Evolutionary conservation across 2,797 vertebrate genomes (phyloP).

Genomic region (Aulostomus chinensis): DNA sequence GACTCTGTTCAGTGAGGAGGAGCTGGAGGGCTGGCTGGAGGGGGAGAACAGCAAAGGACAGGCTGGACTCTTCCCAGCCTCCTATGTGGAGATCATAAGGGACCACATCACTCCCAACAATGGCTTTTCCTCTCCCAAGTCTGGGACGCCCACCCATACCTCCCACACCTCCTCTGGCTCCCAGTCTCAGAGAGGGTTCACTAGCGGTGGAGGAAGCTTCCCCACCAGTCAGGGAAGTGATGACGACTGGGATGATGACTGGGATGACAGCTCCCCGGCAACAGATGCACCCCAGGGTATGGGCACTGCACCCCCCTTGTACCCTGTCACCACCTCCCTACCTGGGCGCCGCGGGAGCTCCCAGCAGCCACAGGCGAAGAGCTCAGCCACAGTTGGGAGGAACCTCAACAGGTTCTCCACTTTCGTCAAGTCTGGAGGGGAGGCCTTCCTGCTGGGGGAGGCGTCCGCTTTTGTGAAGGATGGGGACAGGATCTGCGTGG

Average conservation of each 20-base stretch:
- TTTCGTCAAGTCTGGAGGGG: conserved; percentile 94
- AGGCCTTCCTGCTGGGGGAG: conserved; percentile 94
- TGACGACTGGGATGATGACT: conserved; percentile 90
- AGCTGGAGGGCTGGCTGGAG: conserved; percentile 95
- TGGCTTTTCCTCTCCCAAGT: conserved; percentile 58
- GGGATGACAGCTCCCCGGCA: conserved; percentile 85
- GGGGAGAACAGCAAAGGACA: conserved; percentile 92
- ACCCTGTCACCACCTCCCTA: conserved; percentile 70
- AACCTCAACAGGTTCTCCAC: conserved; percentile 97
- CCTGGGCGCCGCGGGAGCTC: conserved; percentile 70
- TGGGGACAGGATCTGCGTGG: conserved; percentile 89
- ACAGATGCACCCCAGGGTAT: conserved; percentile 73
- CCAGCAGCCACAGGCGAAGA: conserved; percentile 77
- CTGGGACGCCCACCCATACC: conserved; percentile 52
- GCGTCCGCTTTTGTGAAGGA: conserved; percentile 90
- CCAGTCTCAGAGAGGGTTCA: conserved; percentile 34
- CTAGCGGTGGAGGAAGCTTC: conserved; percentile 66
- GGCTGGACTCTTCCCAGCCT: conserved; percentile 92
- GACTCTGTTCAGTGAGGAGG: conserved; percentile 90
- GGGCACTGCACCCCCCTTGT: conserved; percentile 50
- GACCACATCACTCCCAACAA: conserved; percentile 56
- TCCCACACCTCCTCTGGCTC: conserved; percentile 31
- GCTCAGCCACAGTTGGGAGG: conserved; percentile 89
- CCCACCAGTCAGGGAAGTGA: conserved; percentile 86
- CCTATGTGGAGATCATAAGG: conserved; percentile 90